Evolutionary conservation across 1,140 invertebrate genomes (phyloP), one percentile per base, ranked within the genome.

Genomic region (Sitobion miscanthi): DNA sequence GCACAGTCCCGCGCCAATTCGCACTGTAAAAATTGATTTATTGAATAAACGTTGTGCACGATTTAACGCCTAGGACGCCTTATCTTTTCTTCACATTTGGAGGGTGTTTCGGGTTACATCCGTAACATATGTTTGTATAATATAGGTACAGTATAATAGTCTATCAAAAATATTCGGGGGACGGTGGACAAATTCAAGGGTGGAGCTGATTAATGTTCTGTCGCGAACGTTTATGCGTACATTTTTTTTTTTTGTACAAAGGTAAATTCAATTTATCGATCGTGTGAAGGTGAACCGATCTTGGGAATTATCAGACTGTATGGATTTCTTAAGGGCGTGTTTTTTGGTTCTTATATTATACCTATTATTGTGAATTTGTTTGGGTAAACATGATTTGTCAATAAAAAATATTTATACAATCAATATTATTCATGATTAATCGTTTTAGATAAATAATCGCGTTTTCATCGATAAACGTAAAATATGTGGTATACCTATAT

Each of bases 21-120:
- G 95, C 95, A 47, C 95, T 95, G 0, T 95, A 94, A 9, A 96
- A 77, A 85, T 96, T 96, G 11, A 95, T 94, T 2, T 94, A 94
- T 0, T 95, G 95, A 23, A 95, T 95, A 0, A 94, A 94, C 89
- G 95, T 95, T 54, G 85, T 94, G 0, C 95, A 86, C 38, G 94
- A 85, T 25, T 95, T 95, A 54, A 96, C 95, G 93, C 96, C 95
- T 45, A 95, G 94, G 11, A 38, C n/a, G 49, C 83, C 69, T 93
- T 93, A 93, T 93, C 91, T 93, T 52, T 57, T 45, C 38, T 57
- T 86, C 25, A 7, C 69, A 93, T 93, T 93, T 49, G n/a, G 23
- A 69, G 89, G 89, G 88, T 62, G 62, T 77, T n/a, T 77, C 14
- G 30, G 62, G 62, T 77, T 35, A 77, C 62, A 54, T 9, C 47